Evolutionary conservation across 2,888 invertebrate genomes (phyloP), one percentile per base, ranked within the genome.

Genomic region (Gonocerus acuteangulatus): DNA sequence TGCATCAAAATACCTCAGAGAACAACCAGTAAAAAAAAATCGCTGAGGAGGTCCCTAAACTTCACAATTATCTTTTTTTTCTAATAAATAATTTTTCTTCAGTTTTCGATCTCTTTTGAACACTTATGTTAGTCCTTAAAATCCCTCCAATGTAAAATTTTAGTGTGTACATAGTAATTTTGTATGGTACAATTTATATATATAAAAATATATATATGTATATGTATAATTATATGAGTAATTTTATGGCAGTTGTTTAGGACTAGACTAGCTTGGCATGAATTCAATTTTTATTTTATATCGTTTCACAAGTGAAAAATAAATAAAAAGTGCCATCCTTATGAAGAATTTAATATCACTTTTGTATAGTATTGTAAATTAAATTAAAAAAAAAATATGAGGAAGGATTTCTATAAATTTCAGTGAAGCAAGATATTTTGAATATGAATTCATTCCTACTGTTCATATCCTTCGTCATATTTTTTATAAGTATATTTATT

Each of bases 81-180:
- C n/a, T n/a, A n/a, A n/a, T n/a, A n/a, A n/a, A n/a, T n/a, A n/a
- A n/a, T n/a, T n/a, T n/a, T n/a, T 32, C 7, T 32, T 32, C 32
- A 9, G 32, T 6, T 39, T 39, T 54, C 34, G 54, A 54, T 54
- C 54, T 54, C 54, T 39, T 54, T 52, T 54, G 21, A 57, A 57
- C 47, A 21, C 60, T 64, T 64, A 49, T 48, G 42, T 64, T 64
- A 60, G 61, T 62, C 64, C 60, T 64, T 59, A 48, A 36, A 47
- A 60, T 65, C 64, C 64, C 61, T 65, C 64, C 64, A 65, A 32
- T 62, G 62, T 65, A 54, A 62, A 62, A 27, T 61, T 59, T 64
- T 64, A 62, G 60, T 60, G 45, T 65, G 64, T 65, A 65, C 47
- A 65, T 65, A 65, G 58, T 52, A 57, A 48, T 61, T 61, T 61